These are phyloP conservation scores for Holocentrus rufus DNA, from an alignment of 2,797 vertebrate species.

Conservation along the genomic window DNA sequence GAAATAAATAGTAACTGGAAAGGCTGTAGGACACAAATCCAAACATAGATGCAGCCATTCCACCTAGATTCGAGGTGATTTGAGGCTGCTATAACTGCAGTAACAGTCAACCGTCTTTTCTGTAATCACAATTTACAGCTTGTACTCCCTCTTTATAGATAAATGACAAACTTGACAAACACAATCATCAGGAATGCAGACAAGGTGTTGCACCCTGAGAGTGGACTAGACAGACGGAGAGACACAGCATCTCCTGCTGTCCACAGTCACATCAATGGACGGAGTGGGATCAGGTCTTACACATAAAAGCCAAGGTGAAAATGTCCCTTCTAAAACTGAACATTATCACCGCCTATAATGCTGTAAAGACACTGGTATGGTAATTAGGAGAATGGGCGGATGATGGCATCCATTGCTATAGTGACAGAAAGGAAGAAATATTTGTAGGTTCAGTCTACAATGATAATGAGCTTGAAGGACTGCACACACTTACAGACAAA, in stretches of 20 bases:
- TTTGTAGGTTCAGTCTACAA: slow-evolving; percentile 8
- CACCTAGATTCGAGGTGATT: slow-evolving; percentile 40
- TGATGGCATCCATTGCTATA: not conserved
- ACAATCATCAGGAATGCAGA: no score
- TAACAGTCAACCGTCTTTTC: not conserved
- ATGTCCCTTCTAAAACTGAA: not conserved
- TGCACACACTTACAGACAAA: not conserved
- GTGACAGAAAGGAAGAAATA: slow-evolving; percentile 1
- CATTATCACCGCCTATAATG: slow-evolving; percentile 8
- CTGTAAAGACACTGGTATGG: slow-evolving; percentile 27
- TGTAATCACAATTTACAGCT: no score
- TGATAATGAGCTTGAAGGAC: no score
- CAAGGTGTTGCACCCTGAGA: not conserved
- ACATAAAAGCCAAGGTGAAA: slow-evolving; percentile 35
- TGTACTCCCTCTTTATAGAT: no score
- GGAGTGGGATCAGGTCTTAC: no score
- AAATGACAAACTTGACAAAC: no score
- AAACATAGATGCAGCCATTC: slow-evolving; percentile 40
- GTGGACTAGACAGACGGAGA: not conserved
- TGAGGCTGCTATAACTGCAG: no score
- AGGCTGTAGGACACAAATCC: slow-evolving; percentile 36
- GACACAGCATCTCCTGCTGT: no score
- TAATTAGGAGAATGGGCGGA: not conserved
- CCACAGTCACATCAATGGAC: no score
- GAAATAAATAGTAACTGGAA: slow-evolving; percentile 39